Evolutionary conservation across 1,140 invertebrate genomes (phyloP), one percentile per base, ranked within the genome.

Genomic region (Temnothorax longispinosus): DNA sequence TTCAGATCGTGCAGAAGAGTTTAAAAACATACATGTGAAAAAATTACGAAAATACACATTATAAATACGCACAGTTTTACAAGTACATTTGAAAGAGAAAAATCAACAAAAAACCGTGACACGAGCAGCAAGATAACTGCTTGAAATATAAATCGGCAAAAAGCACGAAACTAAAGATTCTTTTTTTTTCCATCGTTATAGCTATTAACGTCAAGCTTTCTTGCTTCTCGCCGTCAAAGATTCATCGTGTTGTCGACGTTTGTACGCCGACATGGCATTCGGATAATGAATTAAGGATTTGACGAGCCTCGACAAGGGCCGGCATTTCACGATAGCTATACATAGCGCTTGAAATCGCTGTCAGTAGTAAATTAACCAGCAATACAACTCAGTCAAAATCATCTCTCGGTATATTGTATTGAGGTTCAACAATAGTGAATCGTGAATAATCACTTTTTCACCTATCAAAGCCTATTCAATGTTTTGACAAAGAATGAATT

Each of bases 271-370:
- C 47, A 2, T 10, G 50, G 1, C 64, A 27, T 21, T 38, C 15
- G 77, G 41, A 13, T 32, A 18, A 84, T 85, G 38, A 85, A 85
- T 85, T 85, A 65, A 67, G 18, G 13, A 85, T 56, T 77, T 65
- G 60, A 85, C 44, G 21, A 81, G 62, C 47, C 7, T 78, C 44
- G 13, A 52, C 21, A 32, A 47, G 7, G 3, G 69, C 13, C 10
- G 27, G 7, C 41, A 60, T 38, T 54, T 54, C 62, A 69, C 77
- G 47, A 32, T 71, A 69, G 35, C 21, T 35, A 13, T 32, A 75
- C 38, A 15, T 27, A 65, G 44, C 41, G 21, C 18, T 21, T 58
- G 18, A 58, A 56, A 74, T 74, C 13, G 41, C 32, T 50, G 47
- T 11, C 32, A 41, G 50, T 41, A 41, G 10, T 10, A 81, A 56